Conservation (phyloP, 1,140 invertebrate genomes). For the Musca vetustissima region DNA sequence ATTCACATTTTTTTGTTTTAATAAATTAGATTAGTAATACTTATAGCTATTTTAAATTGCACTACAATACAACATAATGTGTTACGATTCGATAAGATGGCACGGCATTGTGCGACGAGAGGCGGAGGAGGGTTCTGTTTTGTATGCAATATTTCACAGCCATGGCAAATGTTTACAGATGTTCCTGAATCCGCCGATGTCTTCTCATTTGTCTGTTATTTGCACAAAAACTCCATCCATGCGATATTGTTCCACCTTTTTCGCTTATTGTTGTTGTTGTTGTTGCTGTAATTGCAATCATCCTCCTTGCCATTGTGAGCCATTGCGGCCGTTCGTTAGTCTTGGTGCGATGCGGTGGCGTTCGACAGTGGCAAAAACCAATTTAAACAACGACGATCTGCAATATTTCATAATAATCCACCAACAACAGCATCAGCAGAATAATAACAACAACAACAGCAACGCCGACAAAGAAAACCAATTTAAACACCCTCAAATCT, state of each 20-base stretch:
- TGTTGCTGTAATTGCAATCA: not conserved
- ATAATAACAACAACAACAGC: too few relatives aligned
- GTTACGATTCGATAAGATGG: too few relatives aligned
- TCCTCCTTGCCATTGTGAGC: too few relatives aligned
- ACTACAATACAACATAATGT: not conserved
- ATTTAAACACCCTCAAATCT: conserved; percentile 23
- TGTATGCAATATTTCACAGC: not conserved
- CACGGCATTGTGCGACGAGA: too few relatives aligned
- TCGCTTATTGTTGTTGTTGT: not conserved
- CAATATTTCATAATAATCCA: conserved; percentile 22
- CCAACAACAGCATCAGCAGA: not conserved
- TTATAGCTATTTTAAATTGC: conserved; percentile 8
- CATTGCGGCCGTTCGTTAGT: too few relatives aligned
- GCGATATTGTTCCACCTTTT: conserved; percentile 8
- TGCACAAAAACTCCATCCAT: conserved; percentile 8
- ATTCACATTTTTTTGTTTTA: not conserved
- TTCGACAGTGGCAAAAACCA: conserved; percentile 1
- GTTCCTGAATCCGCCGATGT: not conserved
- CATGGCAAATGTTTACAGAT: conserved; percentile 20
- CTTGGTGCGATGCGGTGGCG: too few relatives aligned
- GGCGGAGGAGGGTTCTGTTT: too few relatives aligned
- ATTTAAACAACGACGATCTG: conserved; percentile 21
- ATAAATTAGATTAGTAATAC: conserved; percentile 20
- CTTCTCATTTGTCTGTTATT: conserved; percentile 7
- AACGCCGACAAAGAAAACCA: not conserved